Base-by-base conservation (phyloP, 2,888 invertebrate genomes). In the Lucinisca nassula region DNA sequence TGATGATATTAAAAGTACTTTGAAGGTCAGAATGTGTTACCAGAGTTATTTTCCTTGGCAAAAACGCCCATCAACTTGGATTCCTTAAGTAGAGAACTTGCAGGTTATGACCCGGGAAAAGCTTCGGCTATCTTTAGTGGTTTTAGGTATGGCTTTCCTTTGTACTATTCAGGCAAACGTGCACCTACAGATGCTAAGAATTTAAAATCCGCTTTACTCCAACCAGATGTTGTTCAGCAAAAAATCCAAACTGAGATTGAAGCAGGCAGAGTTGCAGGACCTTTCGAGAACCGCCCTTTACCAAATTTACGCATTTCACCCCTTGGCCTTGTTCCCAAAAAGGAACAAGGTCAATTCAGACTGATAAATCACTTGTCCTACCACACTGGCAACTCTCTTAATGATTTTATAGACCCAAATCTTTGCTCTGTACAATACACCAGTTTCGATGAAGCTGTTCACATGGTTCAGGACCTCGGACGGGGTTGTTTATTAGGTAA, bases 331-430 rank as follows among this genome's bases (percentile, higher is more conserved):
- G 82, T 83, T 1, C 79, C 88, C 0, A 88, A 85, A 72, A 79
- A 82, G 35, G 67, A 58, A 38, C 61, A 70, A 58, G 82, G 82
- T 1, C 79, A 82, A 72, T 88, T 61, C 58, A 51, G 87, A 21
- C 27, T 89, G 14, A 89, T 89, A 12, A 85, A 86, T 55, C 85
- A 89, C 38, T 32, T 89, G n/a, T 89, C 88, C n/a, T 84, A 67
- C 27, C 86, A 85, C 0, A 14, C 1, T 4, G 84, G 82, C 0
- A 32, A 17, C 17, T 83, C 78, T 14, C n/a, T 89, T 0, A 89
- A 89, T 70, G 84, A 89, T 38, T 73, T 58, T 37, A 89, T 89
- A 70, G 78, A 82, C 37, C 84, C 83, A 24, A 27, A 73, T 8
- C 21, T 83, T 1, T 80, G 77, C n/a, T 78, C 81, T 10, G 88